Evolutionary conservation across 2,888 invertebrate species (phyloP).

Genomic region (Coleophora deauratella): DNA sequence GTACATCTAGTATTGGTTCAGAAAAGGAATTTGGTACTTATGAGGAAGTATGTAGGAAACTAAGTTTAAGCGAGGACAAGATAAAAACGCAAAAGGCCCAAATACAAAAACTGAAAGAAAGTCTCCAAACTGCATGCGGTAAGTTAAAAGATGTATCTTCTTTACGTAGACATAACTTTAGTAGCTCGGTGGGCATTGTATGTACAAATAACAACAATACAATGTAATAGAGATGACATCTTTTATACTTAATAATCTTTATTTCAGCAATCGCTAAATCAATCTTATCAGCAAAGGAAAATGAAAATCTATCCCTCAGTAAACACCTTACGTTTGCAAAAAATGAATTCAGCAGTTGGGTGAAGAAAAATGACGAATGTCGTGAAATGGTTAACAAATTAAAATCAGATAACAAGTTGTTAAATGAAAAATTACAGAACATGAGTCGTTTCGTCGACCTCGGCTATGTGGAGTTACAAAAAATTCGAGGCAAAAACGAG

Average conservation of each 20-base stretch:
- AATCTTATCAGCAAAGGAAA: constrained; percentile 32
- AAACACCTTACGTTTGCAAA: constrained; percentile 25
- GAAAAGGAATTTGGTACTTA: no score
- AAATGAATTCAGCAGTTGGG: constrained; percentile 28
- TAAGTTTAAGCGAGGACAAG: constrained; percentile 2
- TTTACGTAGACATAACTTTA: no score
- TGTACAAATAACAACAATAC: no score
- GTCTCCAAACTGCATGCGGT: constrained; percentile 40
- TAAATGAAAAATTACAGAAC: constrained; percentile 28
- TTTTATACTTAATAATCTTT: not conserved
- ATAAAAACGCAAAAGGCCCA: constrained; percentile 29
- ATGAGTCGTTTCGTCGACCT: constrained; percentile 33
- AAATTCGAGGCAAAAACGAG: constrained; percentile 26
- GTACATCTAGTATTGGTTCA: no score
- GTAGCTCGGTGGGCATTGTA: no score
- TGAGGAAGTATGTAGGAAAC: no score
- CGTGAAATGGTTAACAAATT: constrained; percentile 23
- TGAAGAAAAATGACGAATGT: constrained; percentile 23
- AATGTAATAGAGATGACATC: no score
- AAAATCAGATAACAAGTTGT: constrained; percentile 24
- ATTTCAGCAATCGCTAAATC: constrained; percentile 38
- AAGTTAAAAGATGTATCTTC: constrained; percentile 17
- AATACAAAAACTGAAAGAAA: constrained; percentile 31
- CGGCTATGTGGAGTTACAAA: constrained; percentile 36
- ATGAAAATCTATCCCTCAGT: constrained; percentile 26